A percentile compares a stretch with the other conserved stretches of the same genome.
phyloP scores from a whole-genome alignment of 2,888 invertebrate genomes.

The Hanleya hanleyi region DNA sequence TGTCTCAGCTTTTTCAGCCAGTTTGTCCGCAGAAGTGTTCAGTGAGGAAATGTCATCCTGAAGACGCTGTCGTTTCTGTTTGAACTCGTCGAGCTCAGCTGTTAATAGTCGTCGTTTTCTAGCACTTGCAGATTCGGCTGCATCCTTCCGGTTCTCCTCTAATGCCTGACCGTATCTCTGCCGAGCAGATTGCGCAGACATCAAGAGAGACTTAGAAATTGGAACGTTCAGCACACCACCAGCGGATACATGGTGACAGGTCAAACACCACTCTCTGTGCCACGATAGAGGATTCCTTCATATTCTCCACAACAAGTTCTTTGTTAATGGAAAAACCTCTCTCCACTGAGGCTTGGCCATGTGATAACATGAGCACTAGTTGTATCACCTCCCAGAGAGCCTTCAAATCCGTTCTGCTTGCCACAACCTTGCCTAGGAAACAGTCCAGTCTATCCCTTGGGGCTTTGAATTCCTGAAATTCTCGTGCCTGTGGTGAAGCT shows the following conservation, averaged over 20 bases:
- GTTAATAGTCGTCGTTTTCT: neutral
- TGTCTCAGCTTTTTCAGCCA: too few species aligned
- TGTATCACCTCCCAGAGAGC: neutral
- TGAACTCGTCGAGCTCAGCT: neutral
- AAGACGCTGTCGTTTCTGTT: neutral
- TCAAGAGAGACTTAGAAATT: neutral
- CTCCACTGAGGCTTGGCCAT: neutral
- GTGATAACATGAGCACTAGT: neutral
- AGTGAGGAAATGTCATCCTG: too few species aligned
- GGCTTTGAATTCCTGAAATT: neutral
- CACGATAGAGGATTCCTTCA: neutral
- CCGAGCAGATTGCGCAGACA: neutral
- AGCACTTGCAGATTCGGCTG: neutral
- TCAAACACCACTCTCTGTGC: slow-evolving; percentile 1
- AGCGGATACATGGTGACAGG: neutral
- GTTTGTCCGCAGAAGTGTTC: too few species aligned
- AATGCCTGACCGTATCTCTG: neutral
- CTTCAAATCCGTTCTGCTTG: neutral
- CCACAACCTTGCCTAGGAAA: neutral
- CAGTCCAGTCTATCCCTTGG: neutral
- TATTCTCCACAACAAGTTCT: neutral
- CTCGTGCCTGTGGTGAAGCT: neutral
- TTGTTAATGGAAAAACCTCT: neutral
- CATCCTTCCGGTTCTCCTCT: neutral
- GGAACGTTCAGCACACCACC: neutral